Evolutionary conservation across 1,140 invertebrate species (phyloP), one percentile per base, ranked within the genome.

Genomic region (Dufourea novaeangliae): DNA sequence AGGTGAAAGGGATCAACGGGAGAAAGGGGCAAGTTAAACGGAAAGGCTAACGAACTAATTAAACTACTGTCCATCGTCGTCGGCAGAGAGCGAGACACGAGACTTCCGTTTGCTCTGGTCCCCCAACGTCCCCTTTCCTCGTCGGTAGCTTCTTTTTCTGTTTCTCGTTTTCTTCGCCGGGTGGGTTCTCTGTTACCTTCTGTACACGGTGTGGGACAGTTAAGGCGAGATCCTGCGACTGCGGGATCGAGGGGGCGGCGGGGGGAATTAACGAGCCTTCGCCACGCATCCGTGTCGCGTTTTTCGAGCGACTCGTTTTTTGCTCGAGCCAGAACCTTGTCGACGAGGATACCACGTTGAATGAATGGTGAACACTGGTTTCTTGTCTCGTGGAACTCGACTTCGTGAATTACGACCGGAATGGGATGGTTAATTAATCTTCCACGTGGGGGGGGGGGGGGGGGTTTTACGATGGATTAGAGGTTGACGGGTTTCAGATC

Each of bases 1-100:
- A 62, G 32, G 34, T 61, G 59, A 62, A 62, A 64, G 37, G 32
- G n/a, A 25, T 66, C 29, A 12, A 56, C 41, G 73, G 0, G 77
- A 37, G 71, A 73, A 63, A 80, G 81, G 83, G 81, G 83, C 76
- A 81, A 85, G 81, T 85, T 84, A 82, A 85, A 84, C 75, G 86
- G 80, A 85, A 87, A 83, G 86, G 85, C 80, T 86, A 88, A 86
- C 86, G 86, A 88, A 88, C 86, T 88, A 88, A 86, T 88, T 88
- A 88, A 88, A 88, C 83, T 86, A 83, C 79, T 76, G 79, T 82
- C 72, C 78, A 54, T 37, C 73, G 73, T 64, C 68, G 67, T 37
- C 73, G 73, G 61, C 68, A 63, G 63, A 54, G 80, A 46, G 70
- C 29, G 62, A 77, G 79, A 78, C 62, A 57, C 66, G 44, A 63